Percentiles rank a stretch among this genome's conserved stretches.
phyloP scores from a whole-genome alignment of 2,113 vertebrate genomes.

The Electrona antarctica region DNA sequence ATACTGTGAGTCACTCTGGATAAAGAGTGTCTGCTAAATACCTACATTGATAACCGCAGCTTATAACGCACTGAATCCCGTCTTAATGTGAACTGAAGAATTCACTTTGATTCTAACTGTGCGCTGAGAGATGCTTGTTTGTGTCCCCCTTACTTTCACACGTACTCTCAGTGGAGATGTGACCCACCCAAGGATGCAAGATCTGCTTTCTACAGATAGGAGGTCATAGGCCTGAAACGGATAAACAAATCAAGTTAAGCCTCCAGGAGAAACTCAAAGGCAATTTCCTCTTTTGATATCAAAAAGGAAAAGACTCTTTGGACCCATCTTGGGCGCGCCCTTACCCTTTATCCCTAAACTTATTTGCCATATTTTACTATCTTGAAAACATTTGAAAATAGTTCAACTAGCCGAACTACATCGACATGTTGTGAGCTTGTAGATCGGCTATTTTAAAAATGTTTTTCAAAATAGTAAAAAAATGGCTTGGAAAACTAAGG shows the following conservation, averaged over 20 bases:
- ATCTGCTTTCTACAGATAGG: slow-evolving; percentile 48
- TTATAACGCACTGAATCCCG: slow-evolving; percentile 44
- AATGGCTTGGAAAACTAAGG: too few relatives aligned
- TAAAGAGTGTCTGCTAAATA: too few relatives aligned
- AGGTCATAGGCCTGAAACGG: slow-evolving; percentile 35
- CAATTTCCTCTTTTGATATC: slow-evolving; percentile 41
- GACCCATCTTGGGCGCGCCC: too few relatives aligned
- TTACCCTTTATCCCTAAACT: too few relatives aligned
- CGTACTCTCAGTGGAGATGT: slow-evolving; percentile 34
- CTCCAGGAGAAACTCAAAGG: slow-evolving; percentile 30
- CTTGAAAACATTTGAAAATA: too few relatives aligned
- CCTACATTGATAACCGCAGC: slow-evolving; percentile 42
- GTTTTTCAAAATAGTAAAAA: too few relatives aligned
- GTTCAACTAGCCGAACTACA: too few relatives aligned
- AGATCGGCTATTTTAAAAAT: too few relatives aligned
- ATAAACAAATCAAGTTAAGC: slow-evolving; percentile 55
- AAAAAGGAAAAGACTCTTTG: slow-evolving; percentile 23
- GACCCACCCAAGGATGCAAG: slow-evolving; percentile 26
- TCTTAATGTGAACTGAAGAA: slow-evolving; percentile 45
- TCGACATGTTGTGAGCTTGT: too few relatives aligned
- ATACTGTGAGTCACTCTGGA: too few relatives aligned
- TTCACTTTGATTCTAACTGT: slow-evolving; percentile 45
- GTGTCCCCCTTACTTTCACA: slow-evolving; percentile 17
- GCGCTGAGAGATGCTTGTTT: slow-evolving; percentile 33
- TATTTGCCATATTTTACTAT: too few relatives aligned